These are phyloP conservation scores for Drosophila ustulata DNA, from an alignment of 2,888 invertebrate genomes.

Conservation along the genomic window DNA sequence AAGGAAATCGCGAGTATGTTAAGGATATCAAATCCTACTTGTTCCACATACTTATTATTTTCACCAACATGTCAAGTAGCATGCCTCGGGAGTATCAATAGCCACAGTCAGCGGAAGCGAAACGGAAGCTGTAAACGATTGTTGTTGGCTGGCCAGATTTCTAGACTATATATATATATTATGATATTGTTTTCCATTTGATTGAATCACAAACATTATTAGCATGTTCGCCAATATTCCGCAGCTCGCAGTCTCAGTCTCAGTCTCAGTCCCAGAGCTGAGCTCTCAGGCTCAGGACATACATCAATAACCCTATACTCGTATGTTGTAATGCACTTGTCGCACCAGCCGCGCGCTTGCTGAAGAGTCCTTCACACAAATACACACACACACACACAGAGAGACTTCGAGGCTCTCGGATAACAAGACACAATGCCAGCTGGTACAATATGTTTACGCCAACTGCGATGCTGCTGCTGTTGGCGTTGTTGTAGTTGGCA, in stretches of 20 bases:
- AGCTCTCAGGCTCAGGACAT: constrained; percentile 11
- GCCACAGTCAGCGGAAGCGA: not conserved
- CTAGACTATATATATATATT: constrained; percentile 33
- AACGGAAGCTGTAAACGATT: constrained; percentile 24
- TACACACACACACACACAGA: constrained; percentile 6
- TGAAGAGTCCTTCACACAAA: constrained; percentile 4
- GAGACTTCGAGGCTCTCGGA: constrained; percentile 3
- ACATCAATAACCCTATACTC: constrained; percentile 59
- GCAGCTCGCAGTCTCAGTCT: not conserved
- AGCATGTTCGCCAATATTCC: constrained; percentile 43
- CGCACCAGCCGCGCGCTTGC: constrained; percentile 37
- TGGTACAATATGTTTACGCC: constrained; percentile 49
- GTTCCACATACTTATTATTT: not conserved
- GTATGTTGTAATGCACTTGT: constrained; percentile 57
- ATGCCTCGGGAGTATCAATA: not conserved
- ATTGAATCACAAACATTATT: constrained; percentile 71
- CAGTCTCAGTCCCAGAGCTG: not conserved
- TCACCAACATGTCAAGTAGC: constrained; percentile 1
- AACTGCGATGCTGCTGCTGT: not conserved
- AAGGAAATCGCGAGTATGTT: not conserved
- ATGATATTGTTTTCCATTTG: constrained; percentile 66
- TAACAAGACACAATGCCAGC: constrained; percentile 31
- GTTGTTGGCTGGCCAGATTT: constrained; percentile 17
- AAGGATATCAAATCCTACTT: not conserved
- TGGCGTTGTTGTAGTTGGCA: constrained; percentile 12